Base-by-base conservation (phyloP, 2,797 vertebrate genomes). In the Otolemur crassicaudatus region DNA sequence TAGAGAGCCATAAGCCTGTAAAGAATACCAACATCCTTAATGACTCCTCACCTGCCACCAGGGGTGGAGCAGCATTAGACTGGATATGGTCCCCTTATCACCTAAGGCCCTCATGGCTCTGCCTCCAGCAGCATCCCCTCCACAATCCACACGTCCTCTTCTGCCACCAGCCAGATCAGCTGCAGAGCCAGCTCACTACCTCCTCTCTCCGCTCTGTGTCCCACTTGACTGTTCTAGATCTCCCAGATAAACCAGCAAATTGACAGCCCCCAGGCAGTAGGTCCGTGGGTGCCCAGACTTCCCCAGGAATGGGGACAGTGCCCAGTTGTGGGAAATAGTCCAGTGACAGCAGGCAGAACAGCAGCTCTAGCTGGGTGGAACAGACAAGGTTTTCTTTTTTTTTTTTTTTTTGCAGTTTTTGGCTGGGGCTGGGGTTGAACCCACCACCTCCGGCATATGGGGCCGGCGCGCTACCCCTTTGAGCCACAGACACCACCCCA, bases 1-100 rank as follows among this genome's bases (percentile, higher is more conserved):
- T 13, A 2, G 19, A 23, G 40, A 5, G 1, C 34, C 14, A 2
- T 7, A 7, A 9, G 11, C 31, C 37, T 0, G 8, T 8, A n/a
- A 3, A 90, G 63, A 65, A 19, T 34, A 14, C 34, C 12, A 1
- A 25, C 0, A 17, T 60, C 43, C 67, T 77, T 10, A 3, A 3
- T 1, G 5, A 22, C 19, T 0, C 5, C 65, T 29, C 12, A 1
- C 14, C 53, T 58, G 61, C n/a, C 29, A 0, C 29, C 6, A 17
- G n/a, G 23, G 37, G 61, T 1, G 43, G 49, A 23, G 40, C 40
- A 14, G 43, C 34, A 2, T 31, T 13, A 2, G 53, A 17, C 6
- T 0, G 65, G 75, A 29, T 7, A 22, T 19, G 23, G 53, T 40
- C 22, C 7, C 70, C 27, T 65, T 0, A 3, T 14, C 7, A 4